A percentile compares a stretch with the other conserved stretches of the same genome.
Conservation (phyloP, 2,797 vertebrate species). For the Catamblyrhynchus diadema region DNA sequence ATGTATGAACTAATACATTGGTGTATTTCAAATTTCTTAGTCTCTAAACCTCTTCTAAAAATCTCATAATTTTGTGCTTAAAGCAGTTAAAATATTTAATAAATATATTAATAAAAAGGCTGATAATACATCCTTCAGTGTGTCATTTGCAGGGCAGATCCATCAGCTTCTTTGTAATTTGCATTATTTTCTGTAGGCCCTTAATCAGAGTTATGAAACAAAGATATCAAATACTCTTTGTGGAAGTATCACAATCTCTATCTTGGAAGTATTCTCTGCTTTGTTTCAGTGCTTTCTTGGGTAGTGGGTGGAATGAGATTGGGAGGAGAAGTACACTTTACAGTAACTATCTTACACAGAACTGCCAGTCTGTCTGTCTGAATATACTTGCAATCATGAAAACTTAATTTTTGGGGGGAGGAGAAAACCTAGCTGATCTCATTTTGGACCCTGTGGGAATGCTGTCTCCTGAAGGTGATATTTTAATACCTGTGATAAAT, state of each 20-base stretch:
- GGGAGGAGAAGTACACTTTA: neutral
- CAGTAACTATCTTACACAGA: neutral
- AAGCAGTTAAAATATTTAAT: neutral
- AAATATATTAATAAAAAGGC: neutral
- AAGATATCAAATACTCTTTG: neutral
- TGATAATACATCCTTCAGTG: neutral
- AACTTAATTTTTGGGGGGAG: neutral
- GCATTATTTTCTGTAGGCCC: neutral
- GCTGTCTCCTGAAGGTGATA: neutral
- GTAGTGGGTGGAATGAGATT: neutral
- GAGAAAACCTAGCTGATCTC: neutral
- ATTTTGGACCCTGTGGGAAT: neutral
- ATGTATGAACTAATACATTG: neutral
- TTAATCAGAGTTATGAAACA: neutral
- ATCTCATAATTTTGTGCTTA: neutral
- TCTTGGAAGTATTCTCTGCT: neutral
- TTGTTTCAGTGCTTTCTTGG: neutral
- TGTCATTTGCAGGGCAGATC: neutral
- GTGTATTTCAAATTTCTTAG: neutral
- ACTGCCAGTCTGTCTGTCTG: neutral
- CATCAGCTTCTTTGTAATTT: neutral
- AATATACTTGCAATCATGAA: neutral
- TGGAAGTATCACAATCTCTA: neutral
- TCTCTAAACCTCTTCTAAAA: neutral
- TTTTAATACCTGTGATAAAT: neutral